Evolutionary conservation across 2,797 vertebrate genomes (phyloP).

Genomic region (Schizopygopsis malacanthus): DNA sequence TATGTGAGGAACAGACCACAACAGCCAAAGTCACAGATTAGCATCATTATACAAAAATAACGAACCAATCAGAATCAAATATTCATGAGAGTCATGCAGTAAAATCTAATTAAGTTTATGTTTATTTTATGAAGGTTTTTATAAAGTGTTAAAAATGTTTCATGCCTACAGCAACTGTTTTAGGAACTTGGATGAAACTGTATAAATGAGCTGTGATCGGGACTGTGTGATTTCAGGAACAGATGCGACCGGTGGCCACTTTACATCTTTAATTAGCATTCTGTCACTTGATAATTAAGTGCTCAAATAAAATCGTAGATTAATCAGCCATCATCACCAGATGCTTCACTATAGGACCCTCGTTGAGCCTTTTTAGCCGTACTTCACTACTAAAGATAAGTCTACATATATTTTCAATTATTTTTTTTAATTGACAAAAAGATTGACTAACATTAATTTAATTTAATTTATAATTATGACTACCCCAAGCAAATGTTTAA

Average conservation of each 20-base stretch:
- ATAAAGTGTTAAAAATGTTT: neutral
- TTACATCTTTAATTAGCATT: constrained; percentile 48
- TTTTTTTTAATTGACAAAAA: neutral
- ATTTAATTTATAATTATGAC: neutral
- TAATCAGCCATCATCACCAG: constrained; percentile 35
- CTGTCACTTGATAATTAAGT: constrained; percentile 48
- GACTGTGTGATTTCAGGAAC: constrained; percentile 22
- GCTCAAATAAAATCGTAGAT: constrained; percentile 17
- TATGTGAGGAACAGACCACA: neutral
- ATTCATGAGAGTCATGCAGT: neutral
- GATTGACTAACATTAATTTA: neutral
- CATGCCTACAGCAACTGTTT: neutral
- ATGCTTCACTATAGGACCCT: constrained; percentile 15
- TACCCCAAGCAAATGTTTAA: neutral
- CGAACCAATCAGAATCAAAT: neutral
- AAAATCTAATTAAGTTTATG: neutral
- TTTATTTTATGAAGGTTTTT: neutral
- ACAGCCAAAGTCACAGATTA: neutral
- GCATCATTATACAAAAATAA: neutral
- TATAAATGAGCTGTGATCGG: constrained; percentile 3
- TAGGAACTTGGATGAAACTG: neutral
- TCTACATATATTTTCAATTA: neutral
- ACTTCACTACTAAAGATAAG: neutral
- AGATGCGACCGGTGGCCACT: constrained; percentile 46
- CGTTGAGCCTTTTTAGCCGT: constrained; percentile 20